Conservation (phyloP, 2,113 vertebrate species). For the Oxyura jamaicensis region DNA sequence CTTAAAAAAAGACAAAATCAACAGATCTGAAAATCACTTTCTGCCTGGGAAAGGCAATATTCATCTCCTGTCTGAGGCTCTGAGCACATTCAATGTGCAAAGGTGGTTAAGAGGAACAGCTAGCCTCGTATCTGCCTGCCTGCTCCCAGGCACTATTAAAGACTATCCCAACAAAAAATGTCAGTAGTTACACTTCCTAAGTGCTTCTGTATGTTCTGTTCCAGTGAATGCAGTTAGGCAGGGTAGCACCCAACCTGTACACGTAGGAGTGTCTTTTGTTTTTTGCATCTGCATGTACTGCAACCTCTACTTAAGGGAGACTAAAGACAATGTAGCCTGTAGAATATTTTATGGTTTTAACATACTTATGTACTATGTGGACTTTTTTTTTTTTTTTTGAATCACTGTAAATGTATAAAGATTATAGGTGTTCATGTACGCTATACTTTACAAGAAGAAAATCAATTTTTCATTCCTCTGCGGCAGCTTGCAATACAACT, state of each 20-base stretch:
- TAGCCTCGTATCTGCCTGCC: neutral
- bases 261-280: fast-evolving
- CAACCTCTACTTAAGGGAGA: neutral
- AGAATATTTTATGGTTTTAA: neutral
- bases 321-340: neutral
- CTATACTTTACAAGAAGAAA: constrained; percentile 54
- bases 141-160: neutral
- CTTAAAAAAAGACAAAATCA: neutral
- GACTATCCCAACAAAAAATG: fast-evolving
- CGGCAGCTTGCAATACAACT: constrained; percentile 43
- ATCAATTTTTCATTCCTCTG: constrained; percentile 76
- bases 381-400: neutral
- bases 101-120: neutral
- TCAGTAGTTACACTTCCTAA: neutral
- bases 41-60: neutral
- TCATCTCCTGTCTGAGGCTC: fast-evolving
- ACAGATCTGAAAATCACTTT: neutral
- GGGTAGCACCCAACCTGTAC: fast-evolving
- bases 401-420: constrained; percentile 46
- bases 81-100: neutral
- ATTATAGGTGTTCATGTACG: constrained; percentile 6
- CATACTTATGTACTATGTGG: neutral
- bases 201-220: fast-evolving
- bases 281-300: neutral
- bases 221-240: neutral